Evolutionary conservation across 2,113 vertebrate species (phyloP), one percentile per base, ranked within the genome.

Genomic region (Panthera uncia): DNA sequence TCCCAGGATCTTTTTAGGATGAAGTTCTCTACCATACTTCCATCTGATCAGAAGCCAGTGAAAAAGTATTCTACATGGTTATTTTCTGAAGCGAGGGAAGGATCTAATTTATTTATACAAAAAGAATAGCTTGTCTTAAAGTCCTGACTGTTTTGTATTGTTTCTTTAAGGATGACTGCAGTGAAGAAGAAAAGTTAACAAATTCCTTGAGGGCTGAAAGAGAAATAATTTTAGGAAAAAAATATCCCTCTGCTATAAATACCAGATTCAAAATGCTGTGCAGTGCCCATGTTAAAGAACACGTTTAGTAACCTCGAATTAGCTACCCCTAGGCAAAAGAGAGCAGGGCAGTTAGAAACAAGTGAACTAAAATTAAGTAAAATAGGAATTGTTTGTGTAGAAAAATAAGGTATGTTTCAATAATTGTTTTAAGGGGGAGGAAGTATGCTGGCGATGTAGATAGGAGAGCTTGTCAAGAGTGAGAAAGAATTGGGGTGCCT

Each of bases 121-220:
- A 48, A 95, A 89, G 33, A 63, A 14, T 41, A 33, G 11, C 23
- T 83, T 80, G n/a, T 82, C 38, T 89, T 92, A 81, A 89, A 79
- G 27, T 36, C 33, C 15, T 29, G 14, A 33, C 52, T 73, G 11
- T 61, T 69, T 63, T 68, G 31, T 10, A 29, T 65, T 23, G 3
- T 73, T 94, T 95, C 18, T 89, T 89, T 55, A 92, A 96, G 55
- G n/a, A 74, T 89, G 61, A 85, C 11, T 61, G 23, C 21, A 33
- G 6, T 78, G 14, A 82, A 55, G 76, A 95, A 31, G 19, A 81
- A 82, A 86, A 76, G 57, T 79, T 50, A 83, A 69, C 48, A 95
- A 52, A 89, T 83, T 69, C 38, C 71, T 81, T 74, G 50, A 82
- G 18, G 36, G 69, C 23, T 45, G 15, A 87, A 76, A 86, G 16